phyloP scores from a whole-genome alignment of 37 sponge, comb jelly and placozoan species.

The Halichondria panicea region DNA sequence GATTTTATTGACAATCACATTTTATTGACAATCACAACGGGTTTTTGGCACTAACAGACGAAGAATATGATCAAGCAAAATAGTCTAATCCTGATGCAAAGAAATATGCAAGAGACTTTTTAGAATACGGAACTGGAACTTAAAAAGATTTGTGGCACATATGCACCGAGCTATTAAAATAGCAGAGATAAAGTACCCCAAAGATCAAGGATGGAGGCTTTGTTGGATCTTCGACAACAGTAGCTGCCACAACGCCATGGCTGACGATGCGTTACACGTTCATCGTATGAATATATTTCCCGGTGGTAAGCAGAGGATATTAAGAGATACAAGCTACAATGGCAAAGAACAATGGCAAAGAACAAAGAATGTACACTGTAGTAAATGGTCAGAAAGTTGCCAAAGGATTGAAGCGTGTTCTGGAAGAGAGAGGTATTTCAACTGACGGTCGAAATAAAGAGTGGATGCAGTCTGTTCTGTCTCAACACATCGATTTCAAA shows the following conservation, averaged over 20 bases:
- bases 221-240: slow-evolving; percentile 63
- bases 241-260: slow-evolving; percentile 44
- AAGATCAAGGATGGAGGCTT: slow-evolving; percentile 35
- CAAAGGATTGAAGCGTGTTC: neutral
- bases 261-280: slow-evolving; percentile 40
- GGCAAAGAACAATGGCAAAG: neutral
- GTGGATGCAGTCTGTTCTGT: too few species aligned
- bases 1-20: too few species aligned
- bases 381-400: neutral
- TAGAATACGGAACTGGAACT: slow-evolving; percentile 39
- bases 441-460: too few species aligned
- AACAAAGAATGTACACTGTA: slow-evolving; percentile 4
- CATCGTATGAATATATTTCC: slow-evolving; percentile 23
- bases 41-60: neutral
- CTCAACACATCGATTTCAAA: too few species aligned
- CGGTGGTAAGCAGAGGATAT: slow-evolving; percentile 28
- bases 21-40: too few species aligned
- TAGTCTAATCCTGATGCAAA: neutral
- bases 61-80: neutral
- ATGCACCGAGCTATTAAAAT: slow-evolving; percentile 38
- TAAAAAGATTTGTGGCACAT: slow-evolving; percentile 38
- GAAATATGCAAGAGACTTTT: neutral
- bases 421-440: slow-evolving; percentile 15
- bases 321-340: slow-evolving; percentile 35
- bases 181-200: slow-evolving; percentile 56